Base-by-base conservation (phyloP, 1,140 invertebrate genomes). In the Oryzaephilus surinamensis region DNA sequence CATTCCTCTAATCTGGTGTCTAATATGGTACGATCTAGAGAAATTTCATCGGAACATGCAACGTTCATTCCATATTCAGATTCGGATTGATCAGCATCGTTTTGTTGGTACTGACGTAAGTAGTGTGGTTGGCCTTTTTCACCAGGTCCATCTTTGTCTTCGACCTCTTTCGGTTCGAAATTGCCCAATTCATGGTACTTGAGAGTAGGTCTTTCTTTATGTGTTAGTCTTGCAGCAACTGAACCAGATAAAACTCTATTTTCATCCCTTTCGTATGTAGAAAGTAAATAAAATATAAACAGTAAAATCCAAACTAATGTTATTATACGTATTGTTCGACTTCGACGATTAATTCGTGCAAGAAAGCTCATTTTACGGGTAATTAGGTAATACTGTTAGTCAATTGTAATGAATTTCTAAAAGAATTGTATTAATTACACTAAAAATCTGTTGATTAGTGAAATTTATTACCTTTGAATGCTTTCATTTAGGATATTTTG, bases 1-100 rank as follows among this genome's bases (percentile, higher is more conserved):
- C 96, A 99, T 62, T 97, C 91, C 23, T 78, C 67, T 18, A 85
- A 62, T 37, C 94, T 70, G 0, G 89, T 88, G 62, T 98, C 94
- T 14, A 82, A 81, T 43, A 97, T 81, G 6, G 77, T 69, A 50
- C 94, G 70, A 57, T 57, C 49, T 11, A 59, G 30, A 6, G 57
- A 59, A 52, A 98, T 97, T 59, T 93, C 88, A 69, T 97, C 83
- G n/a, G 92, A 96, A 48, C 85, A 91, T 12, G 89, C 81, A 66
- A 97, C 92, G 59, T 97, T 97, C 81, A 97, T 97, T 19, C 94
- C 94, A 69, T 92, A 96, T 57, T 96, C 87, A 2, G 70, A 71
- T 46, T 91, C 81, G 0, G 84, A 80, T 49, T 81, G 75, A 19
- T 74, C 66, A 6, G 74, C 76, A 50, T 60, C 84, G 58, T 88